Base-by-base conservation (phyloP, 2,888 invertebrate genomes). In the Morinoia aosen region DNA sequence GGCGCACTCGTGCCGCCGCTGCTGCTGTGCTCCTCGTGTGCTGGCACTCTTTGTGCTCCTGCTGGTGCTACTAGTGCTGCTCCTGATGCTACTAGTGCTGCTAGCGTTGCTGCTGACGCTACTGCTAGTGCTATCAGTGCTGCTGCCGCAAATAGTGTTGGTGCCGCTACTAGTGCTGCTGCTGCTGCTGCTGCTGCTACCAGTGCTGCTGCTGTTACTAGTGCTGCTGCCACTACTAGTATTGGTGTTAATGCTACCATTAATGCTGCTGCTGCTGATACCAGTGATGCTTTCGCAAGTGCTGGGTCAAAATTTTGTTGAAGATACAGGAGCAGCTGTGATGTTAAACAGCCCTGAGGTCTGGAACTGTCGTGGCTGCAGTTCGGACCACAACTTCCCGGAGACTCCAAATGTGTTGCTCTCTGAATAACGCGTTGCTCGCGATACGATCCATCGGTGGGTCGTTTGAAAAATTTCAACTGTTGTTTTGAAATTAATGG, bases 41-140 rank as follows among this genome's bases (percentile, higher is more conserved):
- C 40, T 90, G 90, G 16, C 48, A 90, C 90, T 90, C 90, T 90
- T 90, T 90, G 90, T 40, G 90, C 90, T 39, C 39, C 90, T 90
- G 90, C 90, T 7, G 90, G 39, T 90, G 25, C 39, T 16, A 40
- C 16, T 90, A 25, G 5, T 90, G 90, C 12, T 90, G 90, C 10
- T 48, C 16, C 7, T 40, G 90, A n/a, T 40, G 90, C 90, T 90
- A 39, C 90, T 64, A 19, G 64, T 25, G 64, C 25, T 19, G 25
- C 12, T 64, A 19, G 12, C 25, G 64, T 12, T 64, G 64, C 14
- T 5, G 64, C 11, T 12, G 58, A 58, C 16, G 58, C 16, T 58
- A 58, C 7, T 64, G 64, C 64, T 64, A 25, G 12, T 64, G 5
- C 64, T 64, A 25, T 58, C 58, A 58, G 58, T 58, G 58, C 10